Conservation (phyloP, 2,888 invertebrate species). For the Drosophila flavopinicola region DNA sequence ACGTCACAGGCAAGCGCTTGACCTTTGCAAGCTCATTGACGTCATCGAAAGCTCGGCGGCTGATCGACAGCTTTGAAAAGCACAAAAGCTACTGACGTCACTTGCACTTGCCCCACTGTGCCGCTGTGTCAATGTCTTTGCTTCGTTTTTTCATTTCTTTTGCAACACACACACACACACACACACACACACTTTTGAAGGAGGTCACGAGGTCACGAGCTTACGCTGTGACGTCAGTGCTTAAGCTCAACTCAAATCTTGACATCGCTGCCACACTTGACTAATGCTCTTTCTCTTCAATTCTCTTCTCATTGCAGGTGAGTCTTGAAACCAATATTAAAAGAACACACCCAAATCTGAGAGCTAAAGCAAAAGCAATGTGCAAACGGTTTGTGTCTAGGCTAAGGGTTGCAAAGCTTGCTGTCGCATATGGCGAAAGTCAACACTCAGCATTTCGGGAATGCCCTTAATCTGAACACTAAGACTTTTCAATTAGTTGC, state of each 20-base stretch:
- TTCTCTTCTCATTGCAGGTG: slow-evolving; percentile 50
- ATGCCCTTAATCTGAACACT: background rate
- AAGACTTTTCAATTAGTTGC: background rate
- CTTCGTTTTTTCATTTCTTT: too few relatives aligned
- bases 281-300: slow-evolving; percentile 23
- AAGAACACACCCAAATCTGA: background rate
- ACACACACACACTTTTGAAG: slow-evolving; percentile 11
- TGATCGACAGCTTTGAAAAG: slow-evolving; percentile 40
- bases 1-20: slow-evolving; percentile 36
- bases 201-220: slow-evolving; percentile 46
- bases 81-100: slow-evolving; percentile 29
- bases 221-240: slow-evolving; percentile 42
- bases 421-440: background rate
- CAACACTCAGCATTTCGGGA: background rate
- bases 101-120: slow-evolving; percentile 20
- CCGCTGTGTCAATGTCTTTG: slow-evolving; percentile 48
- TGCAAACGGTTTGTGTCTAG: slow-evolving; percentile 44
- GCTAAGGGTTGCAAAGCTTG: slow-evolving; percentile 10
- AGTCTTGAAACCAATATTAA: slow-evolving; percentile 27
- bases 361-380: slow-evolving; percentile 20
- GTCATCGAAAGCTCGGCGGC: slow-evolving; percentile 24
- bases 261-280: slow-evolving; percentile 14
- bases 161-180: slow-evolving; percentile 4
- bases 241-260: slow-evolving; percentile 20
- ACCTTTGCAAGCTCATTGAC: slow-evolving; percentile 30